These are phyloP conservation scores for Falco concolor DNA, from an alignment of 2,797 vertebrate species.

Conservation along the genomic window DNA sequence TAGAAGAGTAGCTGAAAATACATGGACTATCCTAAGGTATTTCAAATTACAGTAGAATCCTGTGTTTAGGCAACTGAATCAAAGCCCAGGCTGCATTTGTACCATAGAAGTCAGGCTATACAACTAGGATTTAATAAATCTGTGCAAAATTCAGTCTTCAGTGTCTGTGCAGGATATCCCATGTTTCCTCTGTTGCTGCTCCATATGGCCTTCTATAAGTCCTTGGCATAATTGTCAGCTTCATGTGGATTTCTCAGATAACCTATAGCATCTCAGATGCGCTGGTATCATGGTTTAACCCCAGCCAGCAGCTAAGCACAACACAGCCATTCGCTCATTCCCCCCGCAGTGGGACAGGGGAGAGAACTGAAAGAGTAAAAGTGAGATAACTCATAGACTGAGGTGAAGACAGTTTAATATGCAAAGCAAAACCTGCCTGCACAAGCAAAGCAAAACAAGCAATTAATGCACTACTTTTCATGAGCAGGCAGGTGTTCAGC, in stretches of 20 bases:
- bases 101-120: neutral
- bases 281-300: neutral
- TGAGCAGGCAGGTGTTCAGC: neutral
- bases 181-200: neutral
- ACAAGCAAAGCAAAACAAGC: neutral
- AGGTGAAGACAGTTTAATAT: neutral
- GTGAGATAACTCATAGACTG: neutral
- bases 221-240: neutral
- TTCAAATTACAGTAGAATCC: neutral
- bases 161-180: neutral
- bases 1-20: neutral
- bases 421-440: neutral
- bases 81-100: neutral
- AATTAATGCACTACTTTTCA: neutral
- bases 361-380: too few relatives aligned
- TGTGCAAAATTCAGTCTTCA: neutral
- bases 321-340: too few relatives aligned
- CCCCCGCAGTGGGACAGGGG: too few relatives aligned
- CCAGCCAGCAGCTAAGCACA: neutral
- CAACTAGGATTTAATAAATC: neutral
- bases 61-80: neutral
- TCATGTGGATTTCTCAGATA: neutral
- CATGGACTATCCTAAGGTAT: neutral
- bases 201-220: neutral
- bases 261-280: neutral